Evolutionary conservation across 2,113 vertebrate genomes (phyloP).

Genomic region (Brachyhypopomus occidentalis): DNA sequence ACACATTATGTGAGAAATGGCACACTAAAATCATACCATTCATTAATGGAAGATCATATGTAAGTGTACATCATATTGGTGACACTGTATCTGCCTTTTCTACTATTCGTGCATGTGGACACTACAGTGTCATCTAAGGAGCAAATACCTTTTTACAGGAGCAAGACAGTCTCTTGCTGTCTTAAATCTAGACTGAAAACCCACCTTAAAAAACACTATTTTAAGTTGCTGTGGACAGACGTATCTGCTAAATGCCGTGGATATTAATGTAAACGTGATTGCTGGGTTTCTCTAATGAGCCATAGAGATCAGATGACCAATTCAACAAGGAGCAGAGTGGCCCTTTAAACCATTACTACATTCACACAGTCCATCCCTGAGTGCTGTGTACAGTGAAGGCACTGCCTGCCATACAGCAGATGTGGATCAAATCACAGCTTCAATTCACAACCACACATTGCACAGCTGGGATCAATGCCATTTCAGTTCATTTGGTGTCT

Average conservation of each 20-base stretch:
- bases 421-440: not conserved
- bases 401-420: not conserved
- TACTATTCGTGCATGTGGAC: not conserved
- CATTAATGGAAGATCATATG: not conserved
- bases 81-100: not conserved
- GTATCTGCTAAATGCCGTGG: no score
- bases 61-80: constrained; percentile 11
- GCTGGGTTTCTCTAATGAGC: constrained; percentile 1
- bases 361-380: not conserved
- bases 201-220: no score
- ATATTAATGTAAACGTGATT: not conserved
- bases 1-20: not conserved
- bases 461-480: not conserved
- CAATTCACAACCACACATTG: not conserved
- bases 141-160: not conserved
- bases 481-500: not conserved
- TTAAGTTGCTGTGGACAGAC: no score
- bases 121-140: not conserved
- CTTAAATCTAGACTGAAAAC: no score
- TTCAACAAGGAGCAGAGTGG: not conserved
- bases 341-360: not conserved
- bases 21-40: not conserved
- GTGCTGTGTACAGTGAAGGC: not conserved
- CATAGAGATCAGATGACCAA: constrained; percentile 3
- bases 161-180: not conserved